A percentile compares a stretch with the other conserved stretches of the same genome.
These are phyloP conservation scores for Orthosia incerta DNA, from an alignment of 2,888 invertebrate species.

Conservation along the genomic window DNA sequence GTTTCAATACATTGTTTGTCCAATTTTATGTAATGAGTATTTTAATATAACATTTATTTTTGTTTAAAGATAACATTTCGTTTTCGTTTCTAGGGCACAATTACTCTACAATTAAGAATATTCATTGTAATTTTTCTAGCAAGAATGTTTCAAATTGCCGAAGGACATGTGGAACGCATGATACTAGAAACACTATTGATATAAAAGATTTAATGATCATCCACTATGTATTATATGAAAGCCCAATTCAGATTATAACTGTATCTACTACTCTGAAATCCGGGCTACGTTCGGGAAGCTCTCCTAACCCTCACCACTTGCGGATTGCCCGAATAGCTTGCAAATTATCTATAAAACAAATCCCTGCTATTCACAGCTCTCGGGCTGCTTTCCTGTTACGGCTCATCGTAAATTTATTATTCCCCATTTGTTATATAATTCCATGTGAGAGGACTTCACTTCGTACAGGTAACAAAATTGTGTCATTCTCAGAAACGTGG, in stretches of 20 bases:
- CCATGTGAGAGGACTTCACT: constrained; percentile 15
- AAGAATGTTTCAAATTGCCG: not conserved
- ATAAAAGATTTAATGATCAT: not conserved
- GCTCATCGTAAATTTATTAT: constrained; percentile 62
- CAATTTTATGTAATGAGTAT: constrained; percentile 66
- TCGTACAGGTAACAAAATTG: constrained; percentile 49
- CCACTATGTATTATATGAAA: constrained; percentile 7
- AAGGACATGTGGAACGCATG: not conserved
- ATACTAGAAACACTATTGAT: constrained; percentile 3
- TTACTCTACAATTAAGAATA: constrained; percentile 6
- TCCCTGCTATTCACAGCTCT: constrained; percentile 21
- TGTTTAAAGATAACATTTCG: not conserved
- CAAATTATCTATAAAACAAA: constrained; percentile 38
- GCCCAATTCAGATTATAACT: constrained; percentile 4
- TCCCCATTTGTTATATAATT: constrained; percentile 36
- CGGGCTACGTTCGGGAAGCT: constrained; percentile 6
- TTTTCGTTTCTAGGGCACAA: not conserved
- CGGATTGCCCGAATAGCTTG: constrained; percentile 17
- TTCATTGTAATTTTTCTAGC: constrained; percentile 17
- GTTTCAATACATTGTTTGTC: constrained; percentile 70
- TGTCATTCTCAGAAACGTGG: constrained; percentile 38
- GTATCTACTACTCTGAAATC: constrained; percentile 32
- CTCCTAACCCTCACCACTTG: constrained; percentile 14
- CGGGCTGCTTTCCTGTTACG: constrained; percentile 9
- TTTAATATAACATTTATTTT: constrained; percentile 55